Percentiles rank a stretch among this genome's conserved stretches.
Conservation (phyloP, 2,888 invertebrate species). For the Lithophane leautieri region DNA sequence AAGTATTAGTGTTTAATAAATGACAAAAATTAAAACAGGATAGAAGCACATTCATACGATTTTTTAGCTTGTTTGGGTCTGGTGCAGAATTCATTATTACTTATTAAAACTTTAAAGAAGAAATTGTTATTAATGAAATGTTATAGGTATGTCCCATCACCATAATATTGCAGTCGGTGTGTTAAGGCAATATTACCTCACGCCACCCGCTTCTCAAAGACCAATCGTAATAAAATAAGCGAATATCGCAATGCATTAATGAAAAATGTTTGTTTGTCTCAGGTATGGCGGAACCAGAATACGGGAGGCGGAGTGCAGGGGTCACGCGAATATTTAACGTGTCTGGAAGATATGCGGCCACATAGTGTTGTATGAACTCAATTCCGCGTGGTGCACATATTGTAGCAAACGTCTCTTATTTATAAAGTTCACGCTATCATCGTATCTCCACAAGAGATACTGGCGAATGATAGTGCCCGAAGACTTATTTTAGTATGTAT, state of each 20-base stretch:
- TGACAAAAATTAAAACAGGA: not conserved
- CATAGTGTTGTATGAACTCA: constrained; percentile 64
- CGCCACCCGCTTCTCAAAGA: too few species aligned
- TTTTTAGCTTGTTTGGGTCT: not conserved
- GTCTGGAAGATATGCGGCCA: constrained; percentile 57
- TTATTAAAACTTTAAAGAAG: not conserved
- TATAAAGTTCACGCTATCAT: constrained; percentile 55
- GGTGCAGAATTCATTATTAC: not conserved
- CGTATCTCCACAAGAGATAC: constrained; percentile 64
- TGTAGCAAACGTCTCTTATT: constrained; percentile 51
- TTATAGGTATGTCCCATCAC: not conserved
- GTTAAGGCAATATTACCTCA: not conserved
- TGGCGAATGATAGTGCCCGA: constrained; percentile 71
- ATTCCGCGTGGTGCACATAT: constrained; percentile 62
- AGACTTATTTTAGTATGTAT: constrained; percentile 76
- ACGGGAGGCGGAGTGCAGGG: constrained; percentile 77
- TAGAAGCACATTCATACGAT: not conserved
- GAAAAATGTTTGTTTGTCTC: constrained; percentile 74
- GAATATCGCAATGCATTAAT: constrained; percentile 8
- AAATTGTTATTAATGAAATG: not conserved
- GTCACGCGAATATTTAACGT: constrained; percentile 55
- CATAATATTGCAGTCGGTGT: not conserved
- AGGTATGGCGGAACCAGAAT: constrained; percentile 79
- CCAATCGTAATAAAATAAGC: not conserved
- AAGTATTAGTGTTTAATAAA: not conserved